Evolutionary conservation across 2,113 vertebrate species (phyloP), one percentile per base, ranked within the genome.

Genomic region (Synchiropus splendidus): DNA sequence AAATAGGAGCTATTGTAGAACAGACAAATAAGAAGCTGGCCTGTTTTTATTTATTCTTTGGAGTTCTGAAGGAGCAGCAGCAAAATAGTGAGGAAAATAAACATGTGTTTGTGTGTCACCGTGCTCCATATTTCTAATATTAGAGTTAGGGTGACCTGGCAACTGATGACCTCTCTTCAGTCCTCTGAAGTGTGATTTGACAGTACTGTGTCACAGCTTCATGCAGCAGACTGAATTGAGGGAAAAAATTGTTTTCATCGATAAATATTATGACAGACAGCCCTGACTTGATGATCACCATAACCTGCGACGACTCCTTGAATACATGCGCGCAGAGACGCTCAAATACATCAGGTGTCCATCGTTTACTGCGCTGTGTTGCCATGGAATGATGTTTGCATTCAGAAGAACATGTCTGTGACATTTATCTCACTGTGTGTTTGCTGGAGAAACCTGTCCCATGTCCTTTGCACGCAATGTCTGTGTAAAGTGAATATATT

Each of bases 61-160:
- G n/a, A n/a, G n/a, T n/a, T n/a, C n/a, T n/a, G n/a, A n/a, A n/a
- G n/a, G n/a, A n/a, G n/a, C n/a, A 17, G 31, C 36, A 41, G 45
- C 43, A 51, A 18, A 27, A 42, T 51, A 35, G 32, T 44, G 31
- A 59, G 4, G 45, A 50, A 47, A 45, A 54, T 47, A 49, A 38
- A 45, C 40, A 45, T 18, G 39, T 16, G 32, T 1, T 31, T 17
- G 36, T 51, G 47, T 31, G 36, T 48, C 39, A 39, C 42, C 36
- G 34, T 64, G 48, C 67, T 66, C 55, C 13, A 43, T 27, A n/a
- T 13, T 56, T 39, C 68, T 65, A 54, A 62, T 61, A 67, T 54
- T 54, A 57, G 49, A 51, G 12, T 41, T 48, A 14, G 9, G 60
- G 47, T 60, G 58, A 75, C 56, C 53, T 46, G 54, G 48, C 47